Evolutionary conservation across 2,113 vertebrate species (phyloP).

Genomic region (Sarotherodon lohbergeri): DNA sequence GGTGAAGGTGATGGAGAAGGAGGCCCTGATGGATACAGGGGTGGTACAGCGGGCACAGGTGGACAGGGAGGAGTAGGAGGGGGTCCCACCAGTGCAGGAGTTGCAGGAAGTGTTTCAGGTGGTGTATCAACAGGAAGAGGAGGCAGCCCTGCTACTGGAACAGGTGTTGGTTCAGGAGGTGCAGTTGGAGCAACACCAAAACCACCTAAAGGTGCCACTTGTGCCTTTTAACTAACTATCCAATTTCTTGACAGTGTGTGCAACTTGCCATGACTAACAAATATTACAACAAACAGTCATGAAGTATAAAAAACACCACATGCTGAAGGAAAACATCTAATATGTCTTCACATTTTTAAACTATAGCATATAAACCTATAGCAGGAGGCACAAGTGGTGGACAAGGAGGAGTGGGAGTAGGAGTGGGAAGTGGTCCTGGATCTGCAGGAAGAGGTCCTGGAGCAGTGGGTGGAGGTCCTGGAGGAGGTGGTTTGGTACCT

Average conservation of each 20-base stretch:
- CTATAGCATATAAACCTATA: background rate
- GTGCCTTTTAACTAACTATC: background rate
- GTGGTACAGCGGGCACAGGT: background rate
- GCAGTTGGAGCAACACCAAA: constrained; percentile 39
- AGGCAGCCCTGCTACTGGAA: constrained; percentile 23
- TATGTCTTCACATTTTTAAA: background rate
- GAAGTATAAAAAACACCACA: background rate
- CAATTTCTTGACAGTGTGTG: background rate
- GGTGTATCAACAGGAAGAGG: constrained; percentile 18
- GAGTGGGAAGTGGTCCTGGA: background rate
- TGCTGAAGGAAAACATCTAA: background rate
- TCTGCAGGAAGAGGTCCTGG: constrained; percentile 15
- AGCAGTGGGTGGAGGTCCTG: constrained; percentile 28
- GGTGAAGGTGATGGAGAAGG: constrained; percentile 64
- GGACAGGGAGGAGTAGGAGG: constrained; percentile 16
- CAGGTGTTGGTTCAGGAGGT: constrained; percentile 17
- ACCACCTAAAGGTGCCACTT: constrained; percentile 43
- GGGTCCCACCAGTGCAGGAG: background rate
- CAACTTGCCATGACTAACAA: background rate
- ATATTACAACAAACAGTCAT: background rate
- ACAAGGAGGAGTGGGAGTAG: background rate
- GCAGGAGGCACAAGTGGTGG: constrained; percentile 2
- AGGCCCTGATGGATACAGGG: constrained; percentile 51
- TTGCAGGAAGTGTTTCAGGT: background rate
- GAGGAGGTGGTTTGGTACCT: constrained; percentile 26